Base-by-base conservation (phyloP, 2,888 invertebrate genomes). In the Acleris laterana region DNA sequence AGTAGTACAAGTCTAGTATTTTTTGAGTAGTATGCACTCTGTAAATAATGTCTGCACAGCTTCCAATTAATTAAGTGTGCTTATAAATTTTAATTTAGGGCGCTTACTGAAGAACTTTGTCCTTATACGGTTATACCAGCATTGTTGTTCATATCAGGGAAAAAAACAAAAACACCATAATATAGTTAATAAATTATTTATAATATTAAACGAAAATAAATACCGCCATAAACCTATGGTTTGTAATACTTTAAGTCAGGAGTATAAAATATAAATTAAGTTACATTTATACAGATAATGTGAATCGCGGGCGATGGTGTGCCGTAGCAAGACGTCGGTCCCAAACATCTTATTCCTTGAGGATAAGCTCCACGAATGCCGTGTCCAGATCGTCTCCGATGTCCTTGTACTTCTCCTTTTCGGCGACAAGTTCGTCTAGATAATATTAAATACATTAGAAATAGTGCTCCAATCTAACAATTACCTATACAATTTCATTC, bases 331-430 rank as follows among this genome's bases (percentile, higher is more conserved):
- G 59, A 46, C 62, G 66, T 53, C 65, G 70, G 64, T 58, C 58
- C 60, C 62, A 66, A 62, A 51, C 52, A 66, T 61, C 85, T 89
- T 94, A 95, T 93, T 95, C 95, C 90, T 95, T 95, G 93, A 96
- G 95, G 93, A 96, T 96, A 88, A 97, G 96, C 93, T 97, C 97
- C 94, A 98, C 98, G 95, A 99, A 99, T 88, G 99, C 99, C 89
- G 97, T 97, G 94, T 99, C 99, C 95, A 99, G 95, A 94, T 99
- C 99, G 96, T 99, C 99, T 95, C 99, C 99, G 95, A 99, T 99
- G 94, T 97, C 97, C 96, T 99, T 99, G 98, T 99, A 99, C 93
- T 98, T 98, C 95, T 99, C 99, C 96, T 99, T 99, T 94, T 98
- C 98, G 92, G 97, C 96, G 85, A 98, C 97, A 89, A 98, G 96